These are phyloP conservation scores for Endotricha flammealis DNA, from an alignment of 2,888 invertebrate species.

Conservation along the genomic window DNA sequence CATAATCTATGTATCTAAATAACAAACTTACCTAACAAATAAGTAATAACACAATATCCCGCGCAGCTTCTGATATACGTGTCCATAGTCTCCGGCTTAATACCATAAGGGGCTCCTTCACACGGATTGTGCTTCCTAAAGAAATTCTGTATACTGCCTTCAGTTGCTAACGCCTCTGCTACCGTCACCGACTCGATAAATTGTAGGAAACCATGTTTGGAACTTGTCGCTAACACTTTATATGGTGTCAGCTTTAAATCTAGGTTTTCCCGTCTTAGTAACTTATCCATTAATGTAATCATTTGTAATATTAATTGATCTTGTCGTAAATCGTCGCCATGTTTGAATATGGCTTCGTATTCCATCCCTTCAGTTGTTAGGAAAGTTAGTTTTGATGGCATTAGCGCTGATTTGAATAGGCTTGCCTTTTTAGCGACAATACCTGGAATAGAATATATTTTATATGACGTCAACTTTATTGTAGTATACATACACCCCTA, in stretches of 20 bases:
- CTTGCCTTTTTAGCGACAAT: conserved; percentile 93
- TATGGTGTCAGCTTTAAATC: conserved; percentile 98
- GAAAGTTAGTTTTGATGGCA: conserved; percentile 95
- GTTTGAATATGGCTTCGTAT: conserved; percentile 97
- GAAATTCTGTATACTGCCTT: conserved; percentile 95
- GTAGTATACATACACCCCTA: no score
- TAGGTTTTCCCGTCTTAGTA: conserved; percentile 94
- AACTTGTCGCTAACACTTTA: conserved; percentile 94
- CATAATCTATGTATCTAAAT: no score
- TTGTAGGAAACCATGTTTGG: conserved; percentile 97
- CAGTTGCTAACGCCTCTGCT: conserved; percentile 91
- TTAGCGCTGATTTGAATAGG: conserved; percentile 96
- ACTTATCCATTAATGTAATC: conserved; percentile 98
- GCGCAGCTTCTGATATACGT: conserved; percentile 97
- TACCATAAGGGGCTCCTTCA: conserved; percentile 92
- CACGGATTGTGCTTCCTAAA: conserved; percentile 94
- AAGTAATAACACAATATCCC: conserved; percentile 99
- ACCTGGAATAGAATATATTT: no score
- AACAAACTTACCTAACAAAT: conserved; percentile 86
- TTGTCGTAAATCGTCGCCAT: conserved; percentile 98
- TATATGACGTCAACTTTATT: no score
- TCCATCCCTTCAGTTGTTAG: conserved; percentile 87
- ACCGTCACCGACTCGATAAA: conserved; percentile 95
- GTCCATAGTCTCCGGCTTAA: conserved; percentile 96
- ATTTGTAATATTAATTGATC: conserved; percentile 98